phyloP scores from a whole-genome alignment of 2,888 invertebrate species.

The Phymatocera aterrima region DNA sequence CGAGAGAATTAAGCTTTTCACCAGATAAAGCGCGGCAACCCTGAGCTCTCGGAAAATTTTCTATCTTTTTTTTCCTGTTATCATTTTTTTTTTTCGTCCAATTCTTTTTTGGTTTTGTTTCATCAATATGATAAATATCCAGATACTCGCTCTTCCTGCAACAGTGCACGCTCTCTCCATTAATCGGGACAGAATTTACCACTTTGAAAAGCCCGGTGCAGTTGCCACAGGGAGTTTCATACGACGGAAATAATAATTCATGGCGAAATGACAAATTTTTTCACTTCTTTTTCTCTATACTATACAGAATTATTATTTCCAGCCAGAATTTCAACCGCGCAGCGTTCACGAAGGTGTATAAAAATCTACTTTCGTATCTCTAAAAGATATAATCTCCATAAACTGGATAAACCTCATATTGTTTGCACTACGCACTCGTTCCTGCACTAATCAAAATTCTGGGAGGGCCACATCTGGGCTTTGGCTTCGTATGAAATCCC shows the following conservation, averaged over 20 bases:
- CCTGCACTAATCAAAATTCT: constrained; percentile 33
- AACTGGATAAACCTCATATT: background rate
- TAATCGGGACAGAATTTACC: background rate
- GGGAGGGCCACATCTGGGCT: constrained; percentile 8
- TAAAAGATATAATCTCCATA: background rate
- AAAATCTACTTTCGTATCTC: background rate
- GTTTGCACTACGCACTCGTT: background rate
- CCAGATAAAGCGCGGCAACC: constrained; percentile 24
- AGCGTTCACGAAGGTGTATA: background rate
- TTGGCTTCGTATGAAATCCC: constrained; percentile 7
- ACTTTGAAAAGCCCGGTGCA: background rate
- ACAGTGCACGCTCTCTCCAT: background rate
- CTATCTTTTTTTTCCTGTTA: background rate
- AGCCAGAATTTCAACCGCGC: background rate
- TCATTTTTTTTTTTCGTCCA: background rate
- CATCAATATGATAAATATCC: constrained; percentile 17
- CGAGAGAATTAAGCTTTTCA: constrained; percentile 43
- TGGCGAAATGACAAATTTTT: background rate
- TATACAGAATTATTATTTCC: background rate
- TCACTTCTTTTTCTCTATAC: background rate
- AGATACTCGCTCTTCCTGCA: background rate
- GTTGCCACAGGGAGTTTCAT: constrained; percentile 1
- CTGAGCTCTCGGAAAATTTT: background rate
- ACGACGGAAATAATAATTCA: constrained; percentile 13
- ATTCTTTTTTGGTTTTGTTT: background rate